These are phyloP conservation scores for Pseudochromis fuscus DNA, from an alignment of 2,797 vertebrate genomes.

Conservation along the genomic window DNA sequence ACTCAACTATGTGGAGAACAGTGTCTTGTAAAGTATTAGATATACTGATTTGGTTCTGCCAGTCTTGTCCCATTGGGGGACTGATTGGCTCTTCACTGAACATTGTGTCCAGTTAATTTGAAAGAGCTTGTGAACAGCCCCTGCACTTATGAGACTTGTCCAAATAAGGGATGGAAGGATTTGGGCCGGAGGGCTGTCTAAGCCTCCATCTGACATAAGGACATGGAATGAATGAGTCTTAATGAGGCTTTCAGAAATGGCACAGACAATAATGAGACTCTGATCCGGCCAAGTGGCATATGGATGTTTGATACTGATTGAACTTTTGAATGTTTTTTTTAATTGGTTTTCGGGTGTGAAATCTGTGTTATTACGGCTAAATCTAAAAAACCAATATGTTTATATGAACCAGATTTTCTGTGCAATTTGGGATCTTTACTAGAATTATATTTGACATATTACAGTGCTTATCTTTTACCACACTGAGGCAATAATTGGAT, in stretches of 20 bases:
- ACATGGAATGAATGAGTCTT: constrained; percentile 54
- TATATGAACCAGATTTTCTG: background rate
- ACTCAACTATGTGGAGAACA: constrained; percentile 12
- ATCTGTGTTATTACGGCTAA: constrained; percentile 7
- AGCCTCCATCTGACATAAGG: constrained; percentile 46
- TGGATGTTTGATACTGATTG: constrained; percentile 37
- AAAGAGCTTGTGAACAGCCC: constrained; percentile 28
- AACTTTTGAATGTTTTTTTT: constrained; percentile 10
- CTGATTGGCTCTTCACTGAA: constrained; percentile 41
- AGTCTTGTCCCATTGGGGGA: constrained; percentile 24
- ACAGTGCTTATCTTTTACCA: constrained; percentile 16
- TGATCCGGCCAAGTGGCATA: constrained; percentile 52
- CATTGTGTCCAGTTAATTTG: constrained; percentile 37
- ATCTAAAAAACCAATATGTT: background rate
- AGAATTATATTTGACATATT: background rate
- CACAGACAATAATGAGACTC: constrained; percentile 45
- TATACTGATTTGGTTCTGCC: background rate
- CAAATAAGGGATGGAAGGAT: constrained; percentile 35
- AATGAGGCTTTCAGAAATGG: constrained; percentile 62
- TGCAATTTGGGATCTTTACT: background rate
- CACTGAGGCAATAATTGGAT: constrained; percentile 33
- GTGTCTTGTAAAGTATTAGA: background rate
- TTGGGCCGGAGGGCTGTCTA: constrained; percentile 35
- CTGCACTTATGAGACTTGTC: constrained; percentile 29
- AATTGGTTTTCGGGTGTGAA: constrained; percentile 27